These are phyloP conservation scores for Glaucopsyche alexis DNA, from an alignment of 2,888 invertebrate species.

Conservation along the genomic window DNA sequence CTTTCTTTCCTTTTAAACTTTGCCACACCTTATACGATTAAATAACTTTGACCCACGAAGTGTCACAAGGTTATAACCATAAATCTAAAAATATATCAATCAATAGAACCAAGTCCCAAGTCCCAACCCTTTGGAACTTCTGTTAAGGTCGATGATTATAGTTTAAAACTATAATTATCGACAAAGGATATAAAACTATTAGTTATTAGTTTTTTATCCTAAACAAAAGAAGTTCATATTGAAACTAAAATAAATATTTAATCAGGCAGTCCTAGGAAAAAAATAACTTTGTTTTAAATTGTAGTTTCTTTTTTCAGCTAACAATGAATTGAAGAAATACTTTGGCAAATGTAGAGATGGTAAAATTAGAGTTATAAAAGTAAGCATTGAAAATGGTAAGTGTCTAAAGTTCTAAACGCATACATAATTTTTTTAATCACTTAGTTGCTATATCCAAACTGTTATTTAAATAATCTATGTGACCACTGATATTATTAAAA, in stretches of 20 bases:
- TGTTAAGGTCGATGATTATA: neutral
- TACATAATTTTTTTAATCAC: neutral
- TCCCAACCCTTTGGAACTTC: neutral
- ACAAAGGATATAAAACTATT: too few relatives aligned
- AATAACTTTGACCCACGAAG: neutral
- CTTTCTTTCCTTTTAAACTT: neutral
- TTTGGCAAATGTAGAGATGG: slow-evolving; percentile 91
- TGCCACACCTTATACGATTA: neutral
- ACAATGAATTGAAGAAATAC: slow-evolving; percentile 88
- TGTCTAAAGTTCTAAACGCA: neutral
- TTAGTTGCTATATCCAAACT: too few relatives aligned
- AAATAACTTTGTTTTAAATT: slow-evolving; percentile 23
- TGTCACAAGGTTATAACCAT: neutral
- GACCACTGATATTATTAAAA: too few relatives aligned
- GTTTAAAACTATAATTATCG: too few relatives aligned
- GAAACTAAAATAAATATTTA: neutral
- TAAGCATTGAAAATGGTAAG: slow-evolving; percentile 92
- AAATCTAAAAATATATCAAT: slow-evolving; percentile 26
- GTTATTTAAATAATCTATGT: too few relatives aligned
- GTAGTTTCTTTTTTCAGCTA: slow-evolving; percentile 79
- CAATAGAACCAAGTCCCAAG: neutral
- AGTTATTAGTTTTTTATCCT: too few relatives aligned
- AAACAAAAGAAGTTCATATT: too few relatives aligned
- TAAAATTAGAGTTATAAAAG: slow-evolving; percentile 88
- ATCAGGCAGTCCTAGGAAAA: neutral